These are phyloP conservation scores for Eubasilissa regina DNA, from an alignment of 1,140 invertebrate species.

Conservation along the genomic window DNA sequence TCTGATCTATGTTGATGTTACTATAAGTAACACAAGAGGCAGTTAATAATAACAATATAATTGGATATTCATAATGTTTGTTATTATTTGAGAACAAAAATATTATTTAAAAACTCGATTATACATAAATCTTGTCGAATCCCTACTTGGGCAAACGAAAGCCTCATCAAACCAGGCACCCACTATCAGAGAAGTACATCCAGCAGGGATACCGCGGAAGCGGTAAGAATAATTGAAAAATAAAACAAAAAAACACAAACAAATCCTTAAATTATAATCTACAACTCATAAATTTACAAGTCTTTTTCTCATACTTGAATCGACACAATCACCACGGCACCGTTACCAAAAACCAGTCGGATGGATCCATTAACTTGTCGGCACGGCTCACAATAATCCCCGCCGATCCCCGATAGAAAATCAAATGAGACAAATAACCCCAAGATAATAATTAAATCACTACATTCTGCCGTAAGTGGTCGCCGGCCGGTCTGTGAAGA, in stretches of 20 bases:
- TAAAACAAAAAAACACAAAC: slow-evolving; percentile 23
- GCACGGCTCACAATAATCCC: not conserved
- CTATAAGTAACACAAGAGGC: too few relatives aligned
- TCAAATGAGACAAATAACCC: not conserved
- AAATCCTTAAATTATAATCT: slow-evolving; percentile 29
- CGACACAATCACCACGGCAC: not conserved
- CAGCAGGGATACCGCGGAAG: not conserved
- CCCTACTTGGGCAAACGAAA: too few relatives aligned
- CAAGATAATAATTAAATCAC: slow-evolving; percentile 1
- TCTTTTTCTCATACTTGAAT: slow-evolving; percentile 38
- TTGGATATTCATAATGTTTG: too few relatives aligned
- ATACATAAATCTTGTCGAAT: too few relatives aligned
- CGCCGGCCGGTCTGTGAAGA: slow-evolving; percentile 89
- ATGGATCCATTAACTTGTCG: not conserved
- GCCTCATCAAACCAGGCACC: too few relatives aligned
- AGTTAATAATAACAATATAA: too few relatives aligned
- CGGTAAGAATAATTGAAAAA: slow-evolving; percentile 4
- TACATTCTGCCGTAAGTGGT: slow-evolving; percentile 54
- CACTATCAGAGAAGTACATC: too few relatives aligned
- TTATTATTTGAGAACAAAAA: too few relatives aligned
- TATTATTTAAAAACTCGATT: too few relatives aligned
- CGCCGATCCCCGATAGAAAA: not conserved
- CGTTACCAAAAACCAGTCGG: not conserved
- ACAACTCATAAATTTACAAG: slow-evolving; percentile 40
- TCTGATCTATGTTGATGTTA: too few relatives aligned